Percentiles rank a stretch among this genome's conserved stretches.
phyloP scores from a whole-genome alignment of 2,113 vertebrate genomes.

The Struthio camelus region DNA sequence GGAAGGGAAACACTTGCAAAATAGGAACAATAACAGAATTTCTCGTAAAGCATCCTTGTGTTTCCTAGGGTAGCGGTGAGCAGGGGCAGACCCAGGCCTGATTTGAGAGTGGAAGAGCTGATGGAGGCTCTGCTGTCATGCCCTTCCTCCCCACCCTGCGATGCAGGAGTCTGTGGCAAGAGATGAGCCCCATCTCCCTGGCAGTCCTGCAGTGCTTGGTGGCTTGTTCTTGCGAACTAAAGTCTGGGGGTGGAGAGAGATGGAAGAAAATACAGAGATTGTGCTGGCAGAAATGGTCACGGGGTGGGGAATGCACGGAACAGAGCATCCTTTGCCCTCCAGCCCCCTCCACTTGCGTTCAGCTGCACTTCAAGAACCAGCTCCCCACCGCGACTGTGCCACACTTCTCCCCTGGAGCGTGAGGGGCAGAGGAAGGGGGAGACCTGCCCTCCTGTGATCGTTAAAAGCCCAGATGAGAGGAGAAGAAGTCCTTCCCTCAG shows the following conservation, averaged over 20 bases:
- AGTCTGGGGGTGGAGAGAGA: not conserved
- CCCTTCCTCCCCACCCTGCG: not conserved
- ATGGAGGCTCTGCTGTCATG: not conserved
- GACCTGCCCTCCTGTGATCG: not conserved
- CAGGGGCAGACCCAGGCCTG: not conserved
- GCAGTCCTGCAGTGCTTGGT: not conserved
- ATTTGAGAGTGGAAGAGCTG: not conserved
- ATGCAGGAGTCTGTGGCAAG: not conserved
- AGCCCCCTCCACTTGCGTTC: not conserved
- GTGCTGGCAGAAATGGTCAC: not conserved
- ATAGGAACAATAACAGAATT: fast-evolving
- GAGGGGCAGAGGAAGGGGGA: not conserved
- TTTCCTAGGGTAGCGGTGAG: not conserved
- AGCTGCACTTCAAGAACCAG: not conserved
- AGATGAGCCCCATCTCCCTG: not conserved
- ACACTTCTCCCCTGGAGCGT: not conserved
- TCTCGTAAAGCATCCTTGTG: not conserved
- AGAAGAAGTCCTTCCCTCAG: not conserved
- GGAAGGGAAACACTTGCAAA: not conserved
- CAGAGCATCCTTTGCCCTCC: not conserved
- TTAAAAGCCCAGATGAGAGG: not conserved
- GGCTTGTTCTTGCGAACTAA: not conserved
- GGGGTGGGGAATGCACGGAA: fast-evolving
- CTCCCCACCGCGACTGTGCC: not conserved
- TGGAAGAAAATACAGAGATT: not conserved